Evolutionary conservation across 2,797 vertebrate species (phyloP), one percentile per base, ranked within the genome.

Genomic region (Chromobotia macracanthus): DNA sequence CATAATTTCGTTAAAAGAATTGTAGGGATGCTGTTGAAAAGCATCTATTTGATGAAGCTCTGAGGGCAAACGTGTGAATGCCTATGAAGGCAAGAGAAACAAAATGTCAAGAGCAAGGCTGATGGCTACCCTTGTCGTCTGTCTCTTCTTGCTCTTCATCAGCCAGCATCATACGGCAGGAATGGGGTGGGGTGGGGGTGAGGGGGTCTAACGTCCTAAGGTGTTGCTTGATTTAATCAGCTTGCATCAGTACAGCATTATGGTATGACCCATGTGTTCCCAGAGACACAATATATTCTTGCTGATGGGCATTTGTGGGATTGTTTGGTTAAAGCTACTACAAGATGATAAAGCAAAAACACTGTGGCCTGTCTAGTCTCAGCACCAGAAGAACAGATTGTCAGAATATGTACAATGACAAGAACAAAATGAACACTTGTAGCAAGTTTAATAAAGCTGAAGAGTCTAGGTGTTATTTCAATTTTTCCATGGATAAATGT

Each of bases 161-260:
- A 44, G 31, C 21, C 2, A 3, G 18, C 21, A 72, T 75, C 61
- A 80, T 81, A 53, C 38, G 72, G 83, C 77, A 79, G 55, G 44
- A 86, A 75, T 82, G 41, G 41, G 41, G 41, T 10, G 41, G 41
- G 41, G 41, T 80, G 75, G 78, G 69, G 71, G 75, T 85, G 86
- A 80, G 81, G 72, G 53, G 41, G 65, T 81, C 88, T 72, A 86
- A 58, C 75, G 85, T 89, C 82, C 83, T 86, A 87, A 91, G 84
- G 91, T 90, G 89, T 91, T 80, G 88, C 87, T 84, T 92, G 90
- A 92, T 91, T 87, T 84, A 92, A 90, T 93, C 89, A 92, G 84
- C 87, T 91, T 88, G 80, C 89, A 89, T 92, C 90, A 90, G 86
- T 87, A 88, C 50, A 85, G 84, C 63, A 7, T 50, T 60, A 46